Conservation (phyloP, 2,888 invertebrate genomes). For the Drosophila atripex region DNA sequence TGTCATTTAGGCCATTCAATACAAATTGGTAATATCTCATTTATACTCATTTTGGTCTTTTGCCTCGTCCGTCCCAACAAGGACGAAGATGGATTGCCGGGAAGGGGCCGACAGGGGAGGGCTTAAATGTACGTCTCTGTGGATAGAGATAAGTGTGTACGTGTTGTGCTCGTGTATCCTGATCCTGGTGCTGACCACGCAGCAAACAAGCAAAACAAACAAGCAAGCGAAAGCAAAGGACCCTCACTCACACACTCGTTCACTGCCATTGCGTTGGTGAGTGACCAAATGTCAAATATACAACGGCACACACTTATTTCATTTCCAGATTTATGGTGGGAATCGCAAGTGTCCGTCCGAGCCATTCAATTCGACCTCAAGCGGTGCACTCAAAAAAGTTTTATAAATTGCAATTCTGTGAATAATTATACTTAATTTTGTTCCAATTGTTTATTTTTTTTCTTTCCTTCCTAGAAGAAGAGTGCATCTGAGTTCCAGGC, state of each 20-base stretch:
- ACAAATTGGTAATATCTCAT: constrained; percentile 78
- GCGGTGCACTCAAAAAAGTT: constrained; percentile 7
- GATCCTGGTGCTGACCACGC: constrained; percentile 25
- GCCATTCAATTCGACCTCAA: constrained; percentile 10
- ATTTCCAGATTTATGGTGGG: constrained; percentile 71
- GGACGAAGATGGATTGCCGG: constrained; percentile 18
- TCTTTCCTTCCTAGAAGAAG: not conserved
- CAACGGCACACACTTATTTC: constrained; percentile 73
- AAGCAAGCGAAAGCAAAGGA: constrained; percentile 14
- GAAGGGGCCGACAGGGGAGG: not conserved
- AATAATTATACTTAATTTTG: not conserved
- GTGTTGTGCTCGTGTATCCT: constrained; percentile 10
- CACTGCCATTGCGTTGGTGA: constrained; percentile 58
- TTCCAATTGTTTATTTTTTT: not conserved
- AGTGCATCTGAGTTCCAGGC: not conserved
- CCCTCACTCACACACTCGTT: constrained; percentile 35
- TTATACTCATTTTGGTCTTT: constrained; percentile 62
- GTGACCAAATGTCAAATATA: constrained; percentile 79
- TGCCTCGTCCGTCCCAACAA: constrained; percentile 15
- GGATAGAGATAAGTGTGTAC: constrained; percentile 24
- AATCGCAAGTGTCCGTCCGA: constrained; percentile 38
- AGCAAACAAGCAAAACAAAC: constrained; percentile 28
- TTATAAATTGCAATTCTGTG: too few relatives aligned
- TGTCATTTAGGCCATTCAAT: constrained; percentile 72
- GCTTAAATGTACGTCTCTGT: constrained; percentile 14